These are phyloP conservation scores for Neodiprion pinetum DNA, from an alignment of 1,140 invertebrate species.

Conservation along the genomic window DNA sequence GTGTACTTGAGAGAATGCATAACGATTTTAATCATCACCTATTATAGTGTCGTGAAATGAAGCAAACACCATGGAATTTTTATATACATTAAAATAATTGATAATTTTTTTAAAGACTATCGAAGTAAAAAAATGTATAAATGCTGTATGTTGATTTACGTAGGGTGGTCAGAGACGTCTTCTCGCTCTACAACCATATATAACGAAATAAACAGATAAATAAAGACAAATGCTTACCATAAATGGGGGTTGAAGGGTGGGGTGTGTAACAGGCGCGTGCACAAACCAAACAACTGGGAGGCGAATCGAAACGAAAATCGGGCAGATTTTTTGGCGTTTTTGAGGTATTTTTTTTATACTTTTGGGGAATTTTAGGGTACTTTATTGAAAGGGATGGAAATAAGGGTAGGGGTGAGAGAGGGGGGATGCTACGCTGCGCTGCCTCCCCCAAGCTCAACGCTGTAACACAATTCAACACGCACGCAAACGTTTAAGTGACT, in stretches of 20 bases:
- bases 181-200: neutral
- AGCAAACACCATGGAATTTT: too few species aligned
- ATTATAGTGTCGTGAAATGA: too few species aligned
- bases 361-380: constrained; percentile 38
- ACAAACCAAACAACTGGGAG: constrained; percentile 62
- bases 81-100: too few species aligned
- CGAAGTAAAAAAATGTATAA: too few species aligned
- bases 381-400: constrained; percentile 32
- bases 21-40: neutral
- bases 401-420: constrained; percentile 35
- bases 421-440: constrained; percentile 59
- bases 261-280: constrained; percentile 63
- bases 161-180: too few species aligned
- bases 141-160: too few species aligned
- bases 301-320: constrained; percentile 59
- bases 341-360: constrained; percentile 35
- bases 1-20: neutral
- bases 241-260: constrained; percentile 61
- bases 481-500: constrained; percentile 56
- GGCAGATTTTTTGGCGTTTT: constrained; percentile 55
- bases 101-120: too few species aligned
- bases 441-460: constrained; percentile 64
- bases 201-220: constrained; percentile 52
- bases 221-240: constrained; percentile 64
- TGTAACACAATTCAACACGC: constrained; percentile 63